Base-by-base conservation (phyloP, 2,888 invertebrate species). In the Melanostoma mellinum region DNA sequence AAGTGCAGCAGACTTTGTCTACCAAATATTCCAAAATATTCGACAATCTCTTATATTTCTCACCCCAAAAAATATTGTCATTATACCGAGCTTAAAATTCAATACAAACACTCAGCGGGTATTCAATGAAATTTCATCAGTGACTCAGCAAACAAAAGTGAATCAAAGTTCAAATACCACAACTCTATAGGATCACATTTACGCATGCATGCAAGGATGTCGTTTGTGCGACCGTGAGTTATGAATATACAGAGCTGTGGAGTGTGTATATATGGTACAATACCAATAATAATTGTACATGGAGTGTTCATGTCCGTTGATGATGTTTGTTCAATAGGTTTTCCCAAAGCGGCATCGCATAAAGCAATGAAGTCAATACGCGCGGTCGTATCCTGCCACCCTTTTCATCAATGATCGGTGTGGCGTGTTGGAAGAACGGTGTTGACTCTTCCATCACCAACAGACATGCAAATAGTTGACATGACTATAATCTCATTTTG, bases 401-500 rank as follows among this genome's bases (percentile, higher is more conserved):
- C 73, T 32, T 4, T 46, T 38, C 30, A n/a, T 42, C 53, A 10
- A 58, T 35, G 44, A n/a, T 35, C 60, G n/a, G 44, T 32, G 48
- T 20, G 50, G 55, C 69, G 40, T 60, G 33, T 0, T 10, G 9
- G 9, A n/a, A 35, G n/a, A 55, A 67, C 33, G 61, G 40, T 44
- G 60, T 33, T 44, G 35, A 36, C 38, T 35, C 10, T 48, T 42
- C 50, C 44, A 65, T 61, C 71, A 67, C 65, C 48, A 42, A 42
- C 71, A 81, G 67, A 60, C 53, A 35, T 67, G 42, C 48, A 81
- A 72, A 76, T 67, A 72, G 67, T 72, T 81, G 76, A 76, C 81
- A 81, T 80, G 80, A 52, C 75, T 63, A 65, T 78, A 78, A 73
- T 73, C 73, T 78, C 78, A 72, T 73, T 74, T 81, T 72, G 81